Evolutionary conservation across 2,113 vertebrate genomes (phyloP).

Genomic region (Marcusenius ussheri): DNA sequence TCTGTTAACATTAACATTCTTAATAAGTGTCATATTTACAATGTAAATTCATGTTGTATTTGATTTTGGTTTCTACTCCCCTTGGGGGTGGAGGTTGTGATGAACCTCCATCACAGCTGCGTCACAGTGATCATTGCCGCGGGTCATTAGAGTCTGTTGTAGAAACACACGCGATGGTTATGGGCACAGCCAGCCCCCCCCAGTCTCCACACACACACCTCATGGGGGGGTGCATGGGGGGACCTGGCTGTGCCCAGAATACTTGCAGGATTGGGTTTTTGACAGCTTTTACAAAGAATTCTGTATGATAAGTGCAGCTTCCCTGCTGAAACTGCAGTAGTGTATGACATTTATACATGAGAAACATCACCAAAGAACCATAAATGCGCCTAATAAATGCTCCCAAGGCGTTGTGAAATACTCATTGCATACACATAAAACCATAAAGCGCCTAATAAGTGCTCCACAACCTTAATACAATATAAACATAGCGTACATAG

Average conservation of each 20-base stretch:
- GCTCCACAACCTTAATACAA: not conserved
- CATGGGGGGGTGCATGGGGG: not conserved
- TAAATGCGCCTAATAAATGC: not conserved
- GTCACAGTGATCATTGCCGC: not conserved
- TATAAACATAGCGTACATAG: too few species aligned
- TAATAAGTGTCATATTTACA: not conserved
- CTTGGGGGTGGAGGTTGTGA: not conserved
- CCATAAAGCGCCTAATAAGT: not conserved
- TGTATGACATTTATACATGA: not conserved
- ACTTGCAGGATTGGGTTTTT: not conserved
- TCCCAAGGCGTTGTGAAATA: not conserved
- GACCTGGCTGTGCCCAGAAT: not conserved
- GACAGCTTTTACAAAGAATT: not conserved
- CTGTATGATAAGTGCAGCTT: not conserved
- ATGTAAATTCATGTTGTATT: not conserved
- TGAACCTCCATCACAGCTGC: not conserved
- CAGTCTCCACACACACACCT: not conserved
- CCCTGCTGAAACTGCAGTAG: not conserved
- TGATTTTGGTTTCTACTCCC: not conserved
- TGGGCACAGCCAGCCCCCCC: not conserved
- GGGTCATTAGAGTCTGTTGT: not conserved
- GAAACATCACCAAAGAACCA: not conserved
- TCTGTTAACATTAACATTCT: not conserved
- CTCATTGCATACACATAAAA: too few species aligned
- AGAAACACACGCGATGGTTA: not conserved